phyloP scores from a whole-genome alignment of 2,797 vertebrate genomes.

The Lagocephalus sceleratus region DNA sequence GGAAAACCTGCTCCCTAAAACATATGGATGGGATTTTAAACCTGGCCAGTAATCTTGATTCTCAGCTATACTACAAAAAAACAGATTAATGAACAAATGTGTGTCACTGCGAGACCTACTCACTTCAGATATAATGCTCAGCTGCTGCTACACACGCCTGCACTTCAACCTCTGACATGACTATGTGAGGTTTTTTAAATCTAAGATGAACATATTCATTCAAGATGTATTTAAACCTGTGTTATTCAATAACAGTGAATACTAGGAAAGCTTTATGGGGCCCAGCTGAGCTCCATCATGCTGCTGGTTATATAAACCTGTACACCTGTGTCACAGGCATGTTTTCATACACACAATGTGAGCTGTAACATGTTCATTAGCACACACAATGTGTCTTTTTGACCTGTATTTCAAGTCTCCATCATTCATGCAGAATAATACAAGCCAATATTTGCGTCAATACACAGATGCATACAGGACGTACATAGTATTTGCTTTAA shows the following conservation, averaged over 20 bases:
- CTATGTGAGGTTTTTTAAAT: too few relatives aligned
- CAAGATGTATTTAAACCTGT: neutral
- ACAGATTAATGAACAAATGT: too few relatives aligned
- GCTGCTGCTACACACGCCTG: too few relatives aligned
- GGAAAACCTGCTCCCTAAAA: neutral
- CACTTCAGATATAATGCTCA: too few relatives aligned
- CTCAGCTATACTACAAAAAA: too few relatives aligned
- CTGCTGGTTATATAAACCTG: constrained; percentile 43
- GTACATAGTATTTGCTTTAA: neutral
- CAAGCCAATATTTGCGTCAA: constrained; percentile 10
- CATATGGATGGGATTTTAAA: neutral
- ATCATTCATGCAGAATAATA: too few relatives aligned
- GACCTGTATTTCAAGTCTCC: too few relatives aligned
- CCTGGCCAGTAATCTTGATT: too few relatives aligned
- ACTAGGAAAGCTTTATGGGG: constrained; percentile 24
- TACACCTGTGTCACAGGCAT: constrained; percentile 45
- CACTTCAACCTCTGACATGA: too few relatives aligned
- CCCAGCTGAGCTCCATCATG: constrained; percentile 33
- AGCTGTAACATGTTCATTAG: constrained; percentile 14
- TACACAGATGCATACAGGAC: constrained; percentile 6
- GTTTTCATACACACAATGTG: constrained; percentile 9
- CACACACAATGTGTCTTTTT: neutral
- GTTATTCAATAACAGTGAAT: constrained; percentile 8
- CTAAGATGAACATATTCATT: neutral
- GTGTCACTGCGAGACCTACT: too few relatives aligned